Percentiles rank a stretch among this genome's conserved stretches.
These are phyloP conservation scores for Epicauta chinensis DNA, from an alignment of 1,140 invertebrate species.

Conservation along the genomic window DNA sequence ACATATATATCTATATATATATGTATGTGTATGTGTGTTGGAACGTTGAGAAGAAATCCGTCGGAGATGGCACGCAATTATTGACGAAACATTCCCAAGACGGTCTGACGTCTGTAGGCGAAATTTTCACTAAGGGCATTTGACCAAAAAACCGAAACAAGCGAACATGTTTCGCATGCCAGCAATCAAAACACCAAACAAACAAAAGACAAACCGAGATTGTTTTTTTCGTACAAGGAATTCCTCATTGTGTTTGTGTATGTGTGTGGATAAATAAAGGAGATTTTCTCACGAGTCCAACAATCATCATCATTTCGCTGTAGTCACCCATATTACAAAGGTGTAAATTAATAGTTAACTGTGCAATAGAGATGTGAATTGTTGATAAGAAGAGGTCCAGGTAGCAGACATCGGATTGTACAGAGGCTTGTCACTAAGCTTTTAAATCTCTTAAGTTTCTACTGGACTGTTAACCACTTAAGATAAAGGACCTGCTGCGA, in stretches of 20 bases:
- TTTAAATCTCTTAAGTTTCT: slow-evolving; percentile 25
- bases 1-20: too few species aligned
- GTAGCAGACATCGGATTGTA: slow-evolving; percentile 22
- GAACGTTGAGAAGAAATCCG: slow-evolving; percentile 10
- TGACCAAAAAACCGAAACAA: too few species aligned
- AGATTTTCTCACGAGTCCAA: not conserved
- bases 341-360: slow-evolving; percentile 30
- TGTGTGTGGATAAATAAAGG: too few species aligned
- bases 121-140: too few species aligned
- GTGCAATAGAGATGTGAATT: slow-evolving; percentile 18
- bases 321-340: slow-evolving; percentile 8
- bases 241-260: too few species aligned
- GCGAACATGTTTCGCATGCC: too few species aligned
- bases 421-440: slow-evolving; percentile 22
- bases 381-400: slow-evolving; percentile 23
- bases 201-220: too few species aligned
- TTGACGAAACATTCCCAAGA: slow-evolving; percentile 12
- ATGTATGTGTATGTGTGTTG: slow-evolving; percentile 1
- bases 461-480: slow-evolving; percentile 23
- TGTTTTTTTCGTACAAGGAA: too few species aligned
- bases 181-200: too few species aligned
- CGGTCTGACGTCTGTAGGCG: too few species aligned
- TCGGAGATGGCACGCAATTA: slow-evolving; percentile 21
- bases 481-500: slow-evolving; percentile 17
- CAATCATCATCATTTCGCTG: not conserved